Conservation (phyloP, 2,888 invertebrate species). For the Calameuta pallipes region DNA sequence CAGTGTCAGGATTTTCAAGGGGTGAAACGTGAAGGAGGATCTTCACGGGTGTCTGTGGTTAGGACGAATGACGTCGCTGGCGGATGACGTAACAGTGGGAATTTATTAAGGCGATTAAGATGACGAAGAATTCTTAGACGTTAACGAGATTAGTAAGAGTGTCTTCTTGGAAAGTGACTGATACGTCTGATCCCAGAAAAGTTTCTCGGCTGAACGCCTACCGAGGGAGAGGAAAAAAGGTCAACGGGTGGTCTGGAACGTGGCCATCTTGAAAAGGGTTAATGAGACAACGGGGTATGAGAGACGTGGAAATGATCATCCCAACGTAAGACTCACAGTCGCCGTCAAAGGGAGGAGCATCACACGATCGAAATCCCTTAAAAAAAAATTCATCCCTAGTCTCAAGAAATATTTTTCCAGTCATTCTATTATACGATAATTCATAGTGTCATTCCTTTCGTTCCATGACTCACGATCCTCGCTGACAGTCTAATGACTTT, state of each 20-base stretch:
- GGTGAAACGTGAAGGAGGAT: neutral
- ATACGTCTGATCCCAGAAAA: neutral
- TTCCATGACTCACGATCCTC: neutral
- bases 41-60: neutral
- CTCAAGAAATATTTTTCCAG: neutral
- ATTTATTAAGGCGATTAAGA: slow-evolving; percentile 45
- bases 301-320: neutral
- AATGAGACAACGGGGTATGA: slow-evolving; percentile 43
- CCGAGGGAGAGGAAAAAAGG: neutral
- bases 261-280: slow-evolving; percentile 42
- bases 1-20: neutral
- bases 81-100: neutral
- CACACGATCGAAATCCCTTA: neutral
- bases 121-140: slow-evolving; percentile 23
- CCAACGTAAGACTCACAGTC: neutral
- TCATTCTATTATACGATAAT: neutral
- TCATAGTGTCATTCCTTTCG: neutral
- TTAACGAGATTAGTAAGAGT: slow-evolving; percentile 37
- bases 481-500: neutral
- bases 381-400: neutral
- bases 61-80: neutral
- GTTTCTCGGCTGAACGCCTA: neutral
- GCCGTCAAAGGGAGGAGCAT: neutral
- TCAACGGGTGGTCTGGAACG: slow-evolving; percentile 12
- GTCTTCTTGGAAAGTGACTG: slow-evolving; percentile 44